phyloP scores from a whole-genome alignment of 2,797 vertebrate species.

The Sebastes aleutianus region DNA sequence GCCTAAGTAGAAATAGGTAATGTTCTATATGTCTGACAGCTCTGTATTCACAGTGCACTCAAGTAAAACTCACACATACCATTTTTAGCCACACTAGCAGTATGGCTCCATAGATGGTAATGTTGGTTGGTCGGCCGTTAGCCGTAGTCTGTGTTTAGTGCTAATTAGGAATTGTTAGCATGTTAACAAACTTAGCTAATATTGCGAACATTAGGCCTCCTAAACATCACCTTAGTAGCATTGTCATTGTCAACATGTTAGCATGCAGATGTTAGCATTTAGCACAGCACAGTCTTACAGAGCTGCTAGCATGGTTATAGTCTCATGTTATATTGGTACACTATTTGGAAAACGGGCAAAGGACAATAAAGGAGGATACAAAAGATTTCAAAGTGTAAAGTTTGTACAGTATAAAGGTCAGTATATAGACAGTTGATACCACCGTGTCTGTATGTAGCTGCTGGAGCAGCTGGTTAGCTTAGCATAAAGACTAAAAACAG shows the following conservation, averaged over 20 bases:
- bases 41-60: conserved; percentile 4
- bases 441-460: neutral
- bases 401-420: fast-evolving
- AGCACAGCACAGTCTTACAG: neutral
- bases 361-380: neutral
- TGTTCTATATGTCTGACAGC: neutral
- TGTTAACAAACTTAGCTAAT: neutral
- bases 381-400: neutral
- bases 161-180: neutral
- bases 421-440: neutral
- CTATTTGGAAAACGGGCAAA: neutral
- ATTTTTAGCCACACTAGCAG: neutral
- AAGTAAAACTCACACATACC: conserved; percentile 2
- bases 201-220: neutral
- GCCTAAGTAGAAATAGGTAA: conserved; percentile 23
- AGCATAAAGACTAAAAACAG: neutral
- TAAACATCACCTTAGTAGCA: neutral
- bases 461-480: neutral
- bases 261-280: neutral
- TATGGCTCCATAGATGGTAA: neutral
- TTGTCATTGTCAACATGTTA: neutral
- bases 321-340: neutral
- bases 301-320: neutral
- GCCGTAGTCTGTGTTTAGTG: neutral
- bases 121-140: neutral